These are phyloP conservation scores for Psittacula derbiana DNA, from an alignment of 2,797 vertebrate species.

Conservation along the genomic window DNA sequence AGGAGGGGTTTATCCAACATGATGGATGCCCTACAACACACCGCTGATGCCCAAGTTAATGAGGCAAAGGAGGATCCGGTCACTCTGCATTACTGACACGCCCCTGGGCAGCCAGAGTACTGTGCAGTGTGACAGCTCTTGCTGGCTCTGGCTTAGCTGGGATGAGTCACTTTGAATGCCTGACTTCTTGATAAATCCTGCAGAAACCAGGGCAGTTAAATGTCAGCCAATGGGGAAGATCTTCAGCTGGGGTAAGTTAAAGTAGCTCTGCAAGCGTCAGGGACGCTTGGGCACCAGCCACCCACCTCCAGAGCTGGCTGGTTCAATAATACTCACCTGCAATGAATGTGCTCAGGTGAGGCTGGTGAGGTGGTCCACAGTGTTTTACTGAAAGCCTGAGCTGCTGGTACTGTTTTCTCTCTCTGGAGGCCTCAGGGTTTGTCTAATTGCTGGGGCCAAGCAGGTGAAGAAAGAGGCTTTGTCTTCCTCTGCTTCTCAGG, in stretches of 20 bases:
- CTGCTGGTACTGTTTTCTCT: not conserved
- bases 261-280: not conserved
- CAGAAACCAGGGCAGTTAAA: constrained; percentile 15
- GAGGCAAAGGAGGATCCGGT: not conserved
- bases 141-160: not conserved
- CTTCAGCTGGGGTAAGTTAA: not conserved
- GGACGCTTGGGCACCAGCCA: not conserved
- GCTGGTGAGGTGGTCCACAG: not conserved
- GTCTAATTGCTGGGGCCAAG: not conserved
- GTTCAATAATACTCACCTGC: not conserved
- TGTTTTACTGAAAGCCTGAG: not conserved
- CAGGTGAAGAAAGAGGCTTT: not conserved
- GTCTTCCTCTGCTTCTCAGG: not conserved
- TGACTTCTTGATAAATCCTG: constrained; percentile 22
- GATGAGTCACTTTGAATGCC: constrained; percentile 30
- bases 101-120: not conserved
- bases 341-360: not conserved
- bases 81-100: not conserved
- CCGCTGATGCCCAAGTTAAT: not conserved
- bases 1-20: not conserved
- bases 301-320: not conserved
- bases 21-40: not conserved
- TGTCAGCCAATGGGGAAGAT: not conserved
- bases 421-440: not conserved
- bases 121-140: not conserved